phyloP scores from a whole-genome alignment of 2,888 invertebrate genomes.

The Strigamia crassipes region DNA sequence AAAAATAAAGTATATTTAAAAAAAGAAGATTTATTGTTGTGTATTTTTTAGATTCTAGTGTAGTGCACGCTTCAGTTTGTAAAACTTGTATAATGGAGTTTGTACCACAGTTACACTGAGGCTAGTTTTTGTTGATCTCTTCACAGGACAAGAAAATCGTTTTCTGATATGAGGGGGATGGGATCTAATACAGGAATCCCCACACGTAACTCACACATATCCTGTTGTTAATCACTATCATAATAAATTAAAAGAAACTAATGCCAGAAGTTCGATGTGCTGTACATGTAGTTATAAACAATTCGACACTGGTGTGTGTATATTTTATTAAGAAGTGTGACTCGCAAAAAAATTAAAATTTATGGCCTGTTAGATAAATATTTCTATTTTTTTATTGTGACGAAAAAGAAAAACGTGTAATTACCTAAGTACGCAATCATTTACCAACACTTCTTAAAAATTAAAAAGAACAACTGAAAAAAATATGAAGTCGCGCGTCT shows the following conservation, averaged over 20 bases:
- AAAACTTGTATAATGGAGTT: not conserved
- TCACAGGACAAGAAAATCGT: not conserved
- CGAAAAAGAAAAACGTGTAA: not conserved
- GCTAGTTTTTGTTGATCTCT: slow-evolving; percentile 17
- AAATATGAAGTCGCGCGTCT: not conserved
- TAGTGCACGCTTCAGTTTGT: not conserved
- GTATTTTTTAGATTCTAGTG: not conserved
- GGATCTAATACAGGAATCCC: not conserved
- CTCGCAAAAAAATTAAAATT: not conserved
- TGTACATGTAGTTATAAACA: not conserved
- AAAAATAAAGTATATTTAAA: not conserved
- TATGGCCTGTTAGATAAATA: not conserved
- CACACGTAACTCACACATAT: not conserved
- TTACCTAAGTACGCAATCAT: slow-evolving; percentile 14
- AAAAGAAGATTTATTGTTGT: not conserved
- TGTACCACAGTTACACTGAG: not conserved
- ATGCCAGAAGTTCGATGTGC: not conserved
- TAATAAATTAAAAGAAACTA: slow-evolving; percentile 9
- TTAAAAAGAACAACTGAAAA: not conserved
- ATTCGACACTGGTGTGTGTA: not conserved
- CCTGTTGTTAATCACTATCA: not conserved
- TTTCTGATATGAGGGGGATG: not conserved
- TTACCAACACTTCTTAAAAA: not conserved
- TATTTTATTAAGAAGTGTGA: not conserved
- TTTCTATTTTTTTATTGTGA: not conserved